A percentile compares a stretch with the other conserved stretches of the same genome.
Conservation (phyloP, 2,113 vertebrate genomes). For the Megaceryle torquata region DNA sequence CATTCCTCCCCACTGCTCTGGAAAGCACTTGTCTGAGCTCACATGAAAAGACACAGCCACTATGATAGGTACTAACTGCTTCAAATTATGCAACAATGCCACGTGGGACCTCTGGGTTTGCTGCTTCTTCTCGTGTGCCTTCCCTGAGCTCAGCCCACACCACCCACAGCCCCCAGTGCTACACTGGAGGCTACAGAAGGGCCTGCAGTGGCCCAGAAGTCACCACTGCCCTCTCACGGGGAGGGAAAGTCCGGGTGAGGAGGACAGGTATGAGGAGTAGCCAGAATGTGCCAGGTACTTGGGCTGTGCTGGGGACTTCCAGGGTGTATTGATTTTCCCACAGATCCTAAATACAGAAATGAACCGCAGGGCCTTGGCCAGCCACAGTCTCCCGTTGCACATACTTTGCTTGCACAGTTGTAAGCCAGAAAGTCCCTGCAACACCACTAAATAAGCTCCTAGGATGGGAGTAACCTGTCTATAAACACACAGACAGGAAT, state of each 20-base stretch:
- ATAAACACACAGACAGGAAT: background rate
- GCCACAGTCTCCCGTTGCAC: background rate
- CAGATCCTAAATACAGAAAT: background rate
- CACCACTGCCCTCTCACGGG: background rate
- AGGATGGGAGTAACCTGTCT: background rate
- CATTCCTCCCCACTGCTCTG: fast-evolving
- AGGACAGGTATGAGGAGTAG: background rate
- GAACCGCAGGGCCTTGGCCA: fast-evolving
- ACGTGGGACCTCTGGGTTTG: fast-evolving
- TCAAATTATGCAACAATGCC: fast-evolving
- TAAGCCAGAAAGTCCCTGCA: background rate
- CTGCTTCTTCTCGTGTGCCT: background rate
- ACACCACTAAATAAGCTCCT: background rate
- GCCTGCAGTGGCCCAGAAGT: fast-evolving
- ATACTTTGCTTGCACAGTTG: background rate
- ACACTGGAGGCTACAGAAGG: background rate
- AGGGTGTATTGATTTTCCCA: background rate
- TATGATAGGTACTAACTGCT: background rate
- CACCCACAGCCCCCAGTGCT: background rate
- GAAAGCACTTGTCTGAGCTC: background rate
- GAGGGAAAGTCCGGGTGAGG: background rate
- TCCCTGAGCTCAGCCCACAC: background rate
- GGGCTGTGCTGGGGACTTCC: background rate
- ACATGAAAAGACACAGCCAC: background rate
- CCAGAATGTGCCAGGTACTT: background rate